Conservation (phyloP, 2,888 invertebrate species). For the Andrena marginata region DNA sequence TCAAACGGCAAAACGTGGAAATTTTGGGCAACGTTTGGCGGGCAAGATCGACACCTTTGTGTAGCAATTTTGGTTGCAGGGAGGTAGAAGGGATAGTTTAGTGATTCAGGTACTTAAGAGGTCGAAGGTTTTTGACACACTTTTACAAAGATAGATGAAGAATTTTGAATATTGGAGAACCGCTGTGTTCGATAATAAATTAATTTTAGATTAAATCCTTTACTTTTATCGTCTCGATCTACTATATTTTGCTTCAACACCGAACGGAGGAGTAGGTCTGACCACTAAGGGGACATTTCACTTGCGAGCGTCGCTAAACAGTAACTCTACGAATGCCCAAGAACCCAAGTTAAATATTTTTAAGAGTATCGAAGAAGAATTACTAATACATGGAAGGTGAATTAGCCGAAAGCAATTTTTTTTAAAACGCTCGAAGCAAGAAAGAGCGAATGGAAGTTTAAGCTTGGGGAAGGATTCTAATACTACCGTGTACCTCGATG, state of each 20-base stretch:
- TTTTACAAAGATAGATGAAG: no score
- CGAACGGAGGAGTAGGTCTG: not conserved
- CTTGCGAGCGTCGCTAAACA: not conserved
- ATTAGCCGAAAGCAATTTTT: not conserved
- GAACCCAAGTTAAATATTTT: not conserved
- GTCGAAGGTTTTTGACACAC: no score
- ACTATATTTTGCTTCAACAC: not conserved
- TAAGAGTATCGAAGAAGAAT: not conserved
- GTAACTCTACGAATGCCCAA: not conserved
- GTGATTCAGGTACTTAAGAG: no score
- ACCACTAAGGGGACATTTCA: not conserved
- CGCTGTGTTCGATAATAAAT: no score
- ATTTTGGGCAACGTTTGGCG: not conserved
- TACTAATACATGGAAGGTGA: not conserved
- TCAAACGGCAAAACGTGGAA: constrained; percentile 20
- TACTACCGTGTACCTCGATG: not conserved
- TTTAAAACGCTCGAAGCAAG: not conserved
- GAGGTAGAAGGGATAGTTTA: no score
- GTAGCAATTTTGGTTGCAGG: not conserved
- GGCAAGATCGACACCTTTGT: not conserved
- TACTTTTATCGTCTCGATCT: not conserved
- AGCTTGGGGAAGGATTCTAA: constrained; percentile 17
- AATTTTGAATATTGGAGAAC: no score
- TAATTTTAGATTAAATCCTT: no score
- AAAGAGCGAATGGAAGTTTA: constrained; percentile 14